Percentiles rank a stretch among this genome's conserved stretches.
phyloP scores from a whole-genome alignment of 37 sponge, comb jelly and placozoan species.

The Bolinopsis microptera region DNA sequence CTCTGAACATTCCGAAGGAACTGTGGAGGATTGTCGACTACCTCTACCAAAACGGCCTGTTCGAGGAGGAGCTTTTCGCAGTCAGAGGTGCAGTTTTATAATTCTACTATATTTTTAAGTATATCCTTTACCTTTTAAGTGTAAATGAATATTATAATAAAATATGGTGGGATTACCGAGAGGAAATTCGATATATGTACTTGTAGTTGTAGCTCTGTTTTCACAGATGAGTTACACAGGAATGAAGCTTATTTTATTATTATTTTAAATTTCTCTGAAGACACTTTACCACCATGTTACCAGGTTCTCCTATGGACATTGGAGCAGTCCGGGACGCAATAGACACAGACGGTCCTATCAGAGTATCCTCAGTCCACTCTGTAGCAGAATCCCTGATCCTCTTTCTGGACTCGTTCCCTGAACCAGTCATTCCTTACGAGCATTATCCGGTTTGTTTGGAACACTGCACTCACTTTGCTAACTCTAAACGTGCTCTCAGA shows the following conservation, averaged over 20 bases:
- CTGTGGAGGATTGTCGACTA: constrained; percentile 56
- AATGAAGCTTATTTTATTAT: too few relatives aligned
- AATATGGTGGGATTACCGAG: too few relatives aligned
- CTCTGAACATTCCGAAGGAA: constrained; percentile 61
- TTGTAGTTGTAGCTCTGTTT: too few relatives aligned
- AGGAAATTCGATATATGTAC: too few relatives aligned
- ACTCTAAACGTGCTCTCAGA: constrained; percentile 23
- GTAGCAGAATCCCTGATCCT: constrained; percentile 9
- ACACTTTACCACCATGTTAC: too few relatives aligned
- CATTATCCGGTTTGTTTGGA: constrained; percentile 26
- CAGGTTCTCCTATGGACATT: constrained; percentile 59
- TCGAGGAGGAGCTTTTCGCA: constrained; percentile 45
- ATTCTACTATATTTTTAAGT: too few relatives aligned
- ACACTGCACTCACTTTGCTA: constrained; percentile 54
- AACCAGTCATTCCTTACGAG: constrained; percentile 63
- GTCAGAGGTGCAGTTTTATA: constrained; percentile 24
- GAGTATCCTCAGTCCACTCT: constrained; percentile 50
- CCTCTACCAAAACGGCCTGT: constrained; percentile 38
- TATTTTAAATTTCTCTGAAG: too few relatives aligned
- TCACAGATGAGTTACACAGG: too few relatives aligned
- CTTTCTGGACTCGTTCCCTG: constrained; percentile 62
- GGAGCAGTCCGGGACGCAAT: constrained; percentile 40
- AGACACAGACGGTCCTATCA: constrained; percentile 29
- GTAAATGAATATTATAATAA: too few relatives aligned
- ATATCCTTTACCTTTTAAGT: too few relatives aligned